phyloP scores from a whole-genome alignment of 2,113 vertebrate species.

The Clarias batrachus region DNA sequence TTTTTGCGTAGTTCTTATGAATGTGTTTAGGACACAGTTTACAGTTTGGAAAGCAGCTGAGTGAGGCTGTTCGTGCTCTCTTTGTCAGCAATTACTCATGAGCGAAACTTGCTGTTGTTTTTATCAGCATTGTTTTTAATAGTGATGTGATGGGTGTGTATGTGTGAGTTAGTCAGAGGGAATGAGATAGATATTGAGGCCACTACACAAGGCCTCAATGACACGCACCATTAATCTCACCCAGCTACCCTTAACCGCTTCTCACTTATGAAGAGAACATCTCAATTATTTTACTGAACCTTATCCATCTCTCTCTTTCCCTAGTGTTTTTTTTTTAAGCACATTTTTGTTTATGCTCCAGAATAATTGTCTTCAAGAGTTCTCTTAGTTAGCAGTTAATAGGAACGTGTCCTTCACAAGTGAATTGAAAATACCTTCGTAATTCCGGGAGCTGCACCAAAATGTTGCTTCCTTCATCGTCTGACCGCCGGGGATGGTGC shows the following conservation, averaged over 20 bases:
- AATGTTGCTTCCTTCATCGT: background rate
- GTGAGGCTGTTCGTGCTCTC: background rate
- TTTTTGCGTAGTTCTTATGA: background rate
- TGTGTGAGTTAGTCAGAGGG: slow-evolving; percentile 41
- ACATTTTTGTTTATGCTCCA: slow-evolving; percentile 2
- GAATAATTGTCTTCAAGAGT: background rate
- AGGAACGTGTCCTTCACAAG: slow-evolving; percentile 20
- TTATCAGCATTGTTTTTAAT: slow-evolving; percentile 42
- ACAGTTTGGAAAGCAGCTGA: background rate
- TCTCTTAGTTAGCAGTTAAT: background rate
- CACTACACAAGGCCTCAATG: slow-evolving; percentile 57
- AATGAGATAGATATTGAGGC: slow-evolving; percentile 49
- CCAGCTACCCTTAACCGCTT: slow-evolving; percentile 54
- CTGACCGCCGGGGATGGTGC: slow-evolving; percentile 5
- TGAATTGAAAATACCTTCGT: slow-evolving; percentile 2
- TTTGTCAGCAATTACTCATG: slow-evolving; percentile 17
- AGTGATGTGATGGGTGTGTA: slow-evolving; percentile 33
- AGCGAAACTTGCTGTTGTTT: slow-evolving; percentile 40
- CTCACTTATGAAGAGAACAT: slow-evolving; percentile 43
- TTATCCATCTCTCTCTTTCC: slow-evolving; percentile 4
- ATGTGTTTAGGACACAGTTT: too few species aligned
- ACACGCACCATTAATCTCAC: slow-evolving; percentile 63
- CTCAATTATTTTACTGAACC: slow-evolving; percentile 29
- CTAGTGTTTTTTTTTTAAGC: slow-evolving; percentile 11
- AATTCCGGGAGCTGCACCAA: background rate